phyloP scores from a whole-genome alignment of 2,113 vertebrate species.

The Piaya cayana region DNA sequence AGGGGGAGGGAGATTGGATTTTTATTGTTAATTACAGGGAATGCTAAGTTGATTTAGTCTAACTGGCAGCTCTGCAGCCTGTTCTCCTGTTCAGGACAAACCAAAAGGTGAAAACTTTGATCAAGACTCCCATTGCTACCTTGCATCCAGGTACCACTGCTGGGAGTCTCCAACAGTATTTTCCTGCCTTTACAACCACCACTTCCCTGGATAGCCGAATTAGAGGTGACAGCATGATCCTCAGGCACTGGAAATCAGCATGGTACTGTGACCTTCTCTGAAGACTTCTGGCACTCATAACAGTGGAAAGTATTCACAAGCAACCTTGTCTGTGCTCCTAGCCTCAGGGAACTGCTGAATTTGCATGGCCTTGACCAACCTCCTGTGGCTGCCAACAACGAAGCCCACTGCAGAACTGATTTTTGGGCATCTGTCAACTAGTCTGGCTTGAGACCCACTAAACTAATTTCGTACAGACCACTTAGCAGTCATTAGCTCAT shows the following conservation, averaged over 20 bases:
- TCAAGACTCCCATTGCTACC: not conserved
- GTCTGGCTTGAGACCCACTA: conserved; percentile 26
- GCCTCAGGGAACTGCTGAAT: not conserved
- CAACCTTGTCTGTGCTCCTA: not conserved
- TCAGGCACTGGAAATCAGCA: not conserved
- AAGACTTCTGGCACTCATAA: not conserved
- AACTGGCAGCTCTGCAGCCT: not conserved
- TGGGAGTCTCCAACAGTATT: not conserved
- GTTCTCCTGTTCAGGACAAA: not conserved
- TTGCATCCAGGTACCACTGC: not conserved
- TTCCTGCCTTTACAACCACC: not conserved
- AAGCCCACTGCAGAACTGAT: not conserved
- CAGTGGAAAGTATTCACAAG: not conserved
- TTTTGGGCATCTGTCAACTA: conserved; percentile 42
- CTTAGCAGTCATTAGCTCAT: conserved; percentile 29
- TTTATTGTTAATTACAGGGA: conserved; percentile 6
- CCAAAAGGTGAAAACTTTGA: not conserved
- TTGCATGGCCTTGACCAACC: conserved; percentile 12
- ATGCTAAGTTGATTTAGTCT: not conserved
- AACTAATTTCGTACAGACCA: conserved; percentile 11
- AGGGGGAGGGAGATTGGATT: not conserved
- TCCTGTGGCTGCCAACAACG: not conserved
- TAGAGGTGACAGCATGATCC: not conserved
- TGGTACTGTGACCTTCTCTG: not conserved
- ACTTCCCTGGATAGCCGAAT: not conserved